Evolutionary conservation across 1,140 invertebrate genomes (phyloP).

Genomic region (Brachionus angularis): DNA sequence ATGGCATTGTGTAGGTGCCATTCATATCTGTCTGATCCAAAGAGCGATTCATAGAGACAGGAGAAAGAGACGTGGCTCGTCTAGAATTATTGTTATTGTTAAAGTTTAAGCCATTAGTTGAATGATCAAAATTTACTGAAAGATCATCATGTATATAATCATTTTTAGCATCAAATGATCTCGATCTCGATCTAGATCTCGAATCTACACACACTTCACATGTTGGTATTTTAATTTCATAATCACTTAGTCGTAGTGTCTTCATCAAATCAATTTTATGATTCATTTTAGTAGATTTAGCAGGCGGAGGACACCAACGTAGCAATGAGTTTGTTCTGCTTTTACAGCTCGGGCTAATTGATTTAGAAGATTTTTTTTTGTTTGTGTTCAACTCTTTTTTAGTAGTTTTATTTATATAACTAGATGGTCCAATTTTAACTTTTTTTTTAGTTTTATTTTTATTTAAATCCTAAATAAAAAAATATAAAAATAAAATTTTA

Average conservation of each 20-base stretch:
- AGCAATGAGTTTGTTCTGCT: too few relatives aligned
- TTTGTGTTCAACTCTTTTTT: slow-evolving; percentile 11
- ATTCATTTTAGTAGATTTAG: not conserved
- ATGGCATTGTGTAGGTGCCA: not conserved
- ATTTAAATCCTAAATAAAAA: slow-evolving; percentile 7
- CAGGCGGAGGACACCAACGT: too few relatives aligned
- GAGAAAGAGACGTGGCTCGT: slow-evolving; percentile 9
- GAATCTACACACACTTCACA: slow-evolving; percentile 16
- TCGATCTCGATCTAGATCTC: not conserved
- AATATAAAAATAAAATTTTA: not conserved
- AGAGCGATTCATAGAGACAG: slow-evolving; percentile 8
- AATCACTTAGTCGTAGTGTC: not conserved
- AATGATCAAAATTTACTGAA: too few relatives aligned
- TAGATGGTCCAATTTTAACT: slow-evolving; percentile 30
- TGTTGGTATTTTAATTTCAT: not conserved
- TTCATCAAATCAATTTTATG: slow-evolving; percentile 22
- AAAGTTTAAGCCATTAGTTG: too few relatives aligned
- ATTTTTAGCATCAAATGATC: too few relatives aligned
- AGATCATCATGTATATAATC: too few relatives aligned
- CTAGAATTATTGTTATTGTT: too few relatives aligned
- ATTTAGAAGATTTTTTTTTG: too few relatives aligned
- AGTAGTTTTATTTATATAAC: not conserved
- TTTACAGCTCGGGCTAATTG: too few relatives aligned
- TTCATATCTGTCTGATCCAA: not conserved
- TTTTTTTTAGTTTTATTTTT: slow-evolving; percentile 32